phyloP scores from a whole-genome alignment of 2,797 vertebrate species.

The Cryptoblepharus egeriae region DNA sequence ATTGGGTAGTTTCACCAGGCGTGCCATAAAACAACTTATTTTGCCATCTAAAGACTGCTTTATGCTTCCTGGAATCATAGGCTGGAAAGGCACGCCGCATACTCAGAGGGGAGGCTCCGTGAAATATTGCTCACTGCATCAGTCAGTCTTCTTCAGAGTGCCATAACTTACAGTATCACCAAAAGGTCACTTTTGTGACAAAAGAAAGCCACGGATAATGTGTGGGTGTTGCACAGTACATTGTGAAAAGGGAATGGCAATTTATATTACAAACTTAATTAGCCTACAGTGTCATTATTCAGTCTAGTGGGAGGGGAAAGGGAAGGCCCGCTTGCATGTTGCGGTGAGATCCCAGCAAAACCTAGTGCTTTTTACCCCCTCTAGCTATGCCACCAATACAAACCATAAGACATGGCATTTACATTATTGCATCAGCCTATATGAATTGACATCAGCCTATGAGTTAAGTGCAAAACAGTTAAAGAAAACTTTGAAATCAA shows the following conservation, averaged over 20 bases:
- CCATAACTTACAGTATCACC: conserved; percentile 16
- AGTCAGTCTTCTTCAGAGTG: conserved; percentile 31
- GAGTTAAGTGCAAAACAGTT: neutral
- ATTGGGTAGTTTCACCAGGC: conserved; percentile 25
- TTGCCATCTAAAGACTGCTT: conserved; percentile 41
- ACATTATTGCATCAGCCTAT: no score
- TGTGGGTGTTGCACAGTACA: neutral
- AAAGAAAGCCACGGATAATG: conserved; percentile 34
- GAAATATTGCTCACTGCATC: conserved; percentile 31
- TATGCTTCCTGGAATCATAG: conserved; percentile 27
- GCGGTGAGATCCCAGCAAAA: neutral
- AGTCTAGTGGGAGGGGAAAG: neutral
- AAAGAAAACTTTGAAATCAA: conserved; percentile 13
- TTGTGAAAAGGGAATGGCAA: conserved; percentile 23
- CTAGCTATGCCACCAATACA: neutral
- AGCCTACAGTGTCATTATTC: conserved; percentile 16
- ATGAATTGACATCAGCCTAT: neutral
- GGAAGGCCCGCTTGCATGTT: no score
- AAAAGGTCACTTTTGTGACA: conserved; percentile 14
- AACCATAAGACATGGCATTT: neutral
- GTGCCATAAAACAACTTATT: conserved; percentile 47
- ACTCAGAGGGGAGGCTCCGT: conserved; percentile 3
- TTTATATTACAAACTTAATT: conserved; percentile 17
- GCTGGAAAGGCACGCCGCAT: conserved; percentile 11
- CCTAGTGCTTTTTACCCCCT: no score